Evolutionary conservation across 2,113 vertebrate species (phyloP).

Genomic region (Isurus oxyrinchus): DNA sequence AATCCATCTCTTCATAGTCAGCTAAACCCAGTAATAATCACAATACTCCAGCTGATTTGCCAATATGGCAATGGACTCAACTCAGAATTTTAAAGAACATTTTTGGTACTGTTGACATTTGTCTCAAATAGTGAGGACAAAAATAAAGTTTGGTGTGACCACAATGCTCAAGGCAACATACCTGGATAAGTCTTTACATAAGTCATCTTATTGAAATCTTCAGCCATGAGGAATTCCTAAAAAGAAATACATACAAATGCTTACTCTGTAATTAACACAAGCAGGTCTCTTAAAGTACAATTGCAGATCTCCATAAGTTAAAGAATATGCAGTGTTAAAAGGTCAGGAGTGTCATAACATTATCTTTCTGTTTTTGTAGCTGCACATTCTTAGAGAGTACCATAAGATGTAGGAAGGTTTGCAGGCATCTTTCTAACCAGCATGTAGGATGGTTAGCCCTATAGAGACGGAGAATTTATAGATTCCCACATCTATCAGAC

Average conservation of each 20-base stretch:
- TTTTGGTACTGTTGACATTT: not conserved
- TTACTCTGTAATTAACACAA: not conserved
- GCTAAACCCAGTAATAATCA: not conserved
- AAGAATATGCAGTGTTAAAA: not conserved
- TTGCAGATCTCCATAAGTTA: not conserved
- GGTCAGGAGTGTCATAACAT: not conserved
- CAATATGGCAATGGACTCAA: not conserved
- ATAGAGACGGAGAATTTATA: not conserved
- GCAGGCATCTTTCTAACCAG: not conserved
- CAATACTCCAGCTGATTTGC: not conserved
- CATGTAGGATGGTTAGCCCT: not conserved
- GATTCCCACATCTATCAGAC: not conserved
- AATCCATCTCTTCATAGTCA: not conserved
- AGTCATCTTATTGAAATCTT: conserved; percentile 99
- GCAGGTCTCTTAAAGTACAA: not conserved
- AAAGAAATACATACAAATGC: conserved; percentile 42
- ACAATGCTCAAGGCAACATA: conserved; percentile 50
- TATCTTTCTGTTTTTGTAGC: not conserved
- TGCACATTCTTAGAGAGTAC: not conserved
- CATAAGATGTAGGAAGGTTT: not conserved
- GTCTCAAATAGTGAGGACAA: not conserved
- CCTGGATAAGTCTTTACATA: conserved; percentile 96
- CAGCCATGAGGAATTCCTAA: conserved; percentile 91
- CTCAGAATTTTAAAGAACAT: not conserved
- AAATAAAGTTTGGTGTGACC: not conserved